A percentile compares a stretch with the other conserved stretches of the same genome.
Evolutionary conservation across 2,113 vertebrate genomes (phyloP).

Genomic region (Tupaia tana): DNA sequence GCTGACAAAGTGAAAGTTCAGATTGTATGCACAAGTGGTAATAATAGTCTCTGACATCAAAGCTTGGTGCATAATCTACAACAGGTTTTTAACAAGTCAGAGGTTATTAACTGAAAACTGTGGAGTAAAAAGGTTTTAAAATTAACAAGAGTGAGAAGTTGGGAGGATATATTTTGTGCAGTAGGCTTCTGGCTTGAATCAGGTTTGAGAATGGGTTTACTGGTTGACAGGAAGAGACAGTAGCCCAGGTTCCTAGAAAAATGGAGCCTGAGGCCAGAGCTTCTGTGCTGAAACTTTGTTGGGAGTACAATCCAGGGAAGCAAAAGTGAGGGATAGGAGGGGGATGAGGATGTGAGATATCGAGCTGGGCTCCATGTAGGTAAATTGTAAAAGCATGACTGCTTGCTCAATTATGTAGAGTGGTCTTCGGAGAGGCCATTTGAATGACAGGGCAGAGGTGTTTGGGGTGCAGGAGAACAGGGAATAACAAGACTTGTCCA

Average conservation of each 20-base stretch:
- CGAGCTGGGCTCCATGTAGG: neutral
- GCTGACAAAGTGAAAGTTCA: constrained; percentile 35
- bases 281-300: neutral
- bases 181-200: neutral
- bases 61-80: neutral
- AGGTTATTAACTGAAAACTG: constrained; percentile 8
- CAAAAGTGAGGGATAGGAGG: neutral
- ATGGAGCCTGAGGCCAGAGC: neutral
- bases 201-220: neutral
- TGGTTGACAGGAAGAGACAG: neutral
- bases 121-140: neutral
- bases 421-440: neutral
- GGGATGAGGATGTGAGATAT: neutral
- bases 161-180: neutral
- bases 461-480: rapidly evolving
- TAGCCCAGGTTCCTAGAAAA: neutral
- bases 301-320: neutral
- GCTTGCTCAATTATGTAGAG: neutral
- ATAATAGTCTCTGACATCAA: neutral
- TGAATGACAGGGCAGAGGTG: neutral
- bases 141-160: neutral
- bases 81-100: neutral
- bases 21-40: neutral
- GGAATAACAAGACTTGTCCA: neutral
- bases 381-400: neutral